These are phyloP conservation scores for Malurus elegans DNA, from an alignment of 2,113 vertebrate genomes.

Conservation along the genomic window DNA sequence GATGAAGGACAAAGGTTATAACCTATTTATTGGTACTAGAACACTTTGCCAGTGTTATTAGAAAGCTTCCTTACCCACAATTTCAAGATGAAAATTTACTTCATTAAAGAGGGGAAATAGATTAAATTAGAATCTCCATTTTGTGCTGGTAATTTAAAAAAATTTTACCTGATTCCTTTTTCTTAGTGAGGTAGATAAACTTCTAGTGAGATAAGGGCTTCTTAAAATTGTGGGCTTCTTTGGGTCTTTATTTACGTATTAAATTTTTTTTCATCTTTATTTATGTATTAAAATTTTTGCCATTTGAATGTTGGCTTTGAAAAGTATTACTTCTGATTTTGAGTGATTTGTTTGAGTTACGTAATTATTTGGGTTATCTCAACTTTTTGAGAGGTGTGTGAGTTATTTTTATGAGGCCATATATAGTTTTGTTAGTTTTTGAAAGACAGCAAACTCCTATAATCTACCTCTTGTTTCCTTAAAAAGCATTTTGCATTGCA, in stretches of 20 bases:
- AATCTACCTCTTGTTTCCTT: neutral
- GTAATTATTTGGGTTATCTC: neutral
- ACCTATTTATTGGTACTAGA: neutral
- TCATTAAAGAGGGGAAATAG: neutral
- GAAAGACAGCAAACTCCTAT: neutral
- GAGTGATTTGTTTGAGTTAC: neutral
- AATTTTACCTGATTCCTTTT: neutral
- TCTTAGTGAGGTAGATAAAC: neutral
- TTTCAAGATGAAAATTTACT: neutral
- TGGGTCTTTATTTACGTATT: neutral
- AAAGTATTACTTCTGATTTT: neutral
- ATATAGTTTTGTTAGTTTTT: neutral
- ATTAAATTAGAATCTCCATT: neutral
- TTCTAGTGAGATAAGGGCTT: neutral
- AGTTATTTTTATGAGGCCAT: neutral
- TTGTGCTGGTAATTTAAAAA: neutral
- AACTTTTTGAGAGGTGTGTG: neutral
- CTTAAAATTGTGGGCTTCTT: neutral
- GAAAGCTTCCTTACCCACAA: neutral
- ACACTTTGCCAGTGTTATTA: neutral
- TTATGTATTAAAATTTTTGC: neutral
- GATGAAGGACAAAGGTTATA: neutral
- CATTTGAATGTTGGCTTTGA: neutral
- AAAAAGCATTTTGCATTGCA: neutral
- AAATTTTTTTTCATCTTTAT: neutral